Evolutionary conservation across 2,113 vertebrate species (phyloP).

Genomic region (Mirza zaza): DNA sequence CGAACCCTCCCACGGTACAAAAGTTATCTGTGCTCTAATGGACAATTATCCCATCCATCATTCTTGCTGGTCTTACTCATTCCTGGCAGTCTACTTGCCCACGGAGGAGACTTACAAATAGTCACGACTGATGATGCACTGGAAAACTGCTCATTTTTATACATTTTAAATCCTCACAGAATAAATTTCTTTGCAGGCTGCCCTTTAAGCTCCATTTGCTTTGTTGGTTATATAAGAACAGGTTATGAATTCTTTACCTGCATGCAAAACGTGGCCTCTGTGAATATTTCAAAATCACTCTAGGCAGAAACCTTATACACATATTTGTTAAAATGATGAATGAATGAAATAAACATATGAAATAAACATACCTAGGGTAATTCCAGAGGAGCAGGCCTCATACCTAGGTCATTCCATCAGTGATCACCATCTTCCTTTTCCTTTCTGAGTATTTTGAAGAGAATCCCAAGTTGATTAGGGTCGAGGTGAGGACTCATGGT

Average conservation of each 20-base stretch:
- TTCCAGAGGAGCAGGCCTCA: background rate
- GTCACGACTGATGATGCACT: slow-evolving; percentile 26
- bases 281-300: slow-evolving; percentile 22
- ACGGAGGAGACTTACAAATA: slow-evolving; percentile 58
- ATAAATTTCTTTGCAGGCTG: slow-evolving; percentile 50
- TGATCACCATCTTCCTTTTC: background rate
- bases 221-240: slow-evolving; percentile 46
- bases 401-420: background rate
- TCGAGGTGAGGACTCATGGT: background rate
- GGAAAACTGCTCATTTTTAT: slow-evolving; percentile 57
- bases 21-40: slow-evolving; percentile 65
- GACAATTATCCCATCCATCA: slow-evolving; percentile 70
- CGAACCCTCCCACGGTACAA: slow-evolving; percentile 12
- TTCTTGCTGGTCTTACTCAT: slow-evolving; percentile 45
- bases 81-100: slow-evolving; percentile 54
- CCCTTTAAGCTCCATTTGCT: slow-evolving; percentile 44
- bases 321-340: slow-evolving; percentile 26
- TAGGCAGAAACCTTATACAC: background rate
- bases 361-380: slow-evolving; percentile 28
- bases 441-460: slow-evolving; percentile 9
- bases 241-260: slow-evolving; percentile 45
- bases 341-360: slow-evolving; percentile 26
- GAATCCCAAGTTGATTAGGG: slow-evolving; percentile 31
- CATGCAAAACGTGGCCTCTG: background rate
- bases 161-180: slow-evolving; percentile 51